Conservation (phyloP, 2,888 invertebrate genomes). For the Pachliopta kotzebuea region DNA sequence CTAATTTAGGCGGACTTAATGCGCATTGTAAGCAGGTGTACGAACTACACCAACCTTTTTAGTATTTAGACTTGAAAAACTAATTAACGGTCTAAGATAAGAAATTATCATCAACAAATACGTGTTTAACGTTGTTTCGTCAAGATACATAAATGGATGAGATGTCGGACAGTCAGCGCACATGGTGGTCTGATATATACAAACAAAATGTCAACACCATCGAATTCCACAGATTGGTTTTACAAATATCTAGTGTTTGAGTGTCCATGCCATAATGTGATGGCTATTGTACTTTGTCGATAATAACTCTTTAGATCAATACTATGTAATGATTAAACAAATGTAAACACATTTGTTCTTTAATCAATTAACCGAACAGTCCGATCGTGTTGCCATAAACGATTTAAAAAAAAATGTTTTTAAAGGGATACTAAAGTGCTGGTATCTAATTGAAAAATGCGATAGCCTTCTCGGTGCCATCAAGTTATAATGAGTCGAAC, state of each 20-base stretch:
- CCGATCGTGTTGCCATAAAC: slow-evolving; percentile 20
- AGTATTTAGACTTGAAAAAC: neutral
- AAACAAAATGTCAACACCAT: slow-evolving; percentile 13
- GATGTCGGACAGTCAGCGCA: slow-evolving; percentile 13
- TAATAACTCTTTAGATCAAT: slow-evolving; percentile 26
- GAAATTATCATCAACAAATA: slow-evolving; percentile 12
- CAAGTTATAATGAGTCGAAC: slow-evolving; percentile 28
- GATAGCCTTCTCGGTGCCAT: slow-evolving; percentile 26
- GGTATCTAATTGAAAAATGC: slow-evolving; percentile 30
- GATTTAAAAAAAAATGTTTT: slow-evolving; percentile 26
- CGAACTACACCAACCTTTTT: slow-evolving; percentile 12
- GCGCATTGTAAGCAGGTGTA: slow-evolving; percentile 11
- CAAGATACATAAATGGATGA: slow-evolving; percentile 14
- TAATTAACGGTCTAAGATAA: slow-evolving; percentile 22
- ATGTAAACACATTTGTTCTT: slow-evolving; percentile 30
- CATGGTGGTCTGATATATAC: slow-evolving; percentile 14
- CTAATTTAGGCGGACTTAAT: slow-evolving; percentile 17
- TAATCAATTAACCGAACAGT: slow-evolving; percentile 24
- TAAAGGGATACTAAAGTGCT: slow-evolving; percentile 27
- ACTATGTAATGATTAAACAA: slow-evolving; percentile 26
- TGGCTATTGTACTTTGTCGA: slow-evolving; percentile 24
- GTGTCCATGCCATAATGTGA: slow-evolving; percentile 19
- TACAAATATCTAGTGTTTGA: slow-evolving; percentile 11
- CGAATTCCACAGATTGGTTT: slow-evolving; percentile 8
- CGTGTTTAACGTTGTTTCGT: slow-evolving; percentile 12